Evolutionary conservation across 2,113 vertebrate species (phyloP), one percentile per base, ranked within the genome.

Genomic region (Ammodramus savannarum): DNA sequence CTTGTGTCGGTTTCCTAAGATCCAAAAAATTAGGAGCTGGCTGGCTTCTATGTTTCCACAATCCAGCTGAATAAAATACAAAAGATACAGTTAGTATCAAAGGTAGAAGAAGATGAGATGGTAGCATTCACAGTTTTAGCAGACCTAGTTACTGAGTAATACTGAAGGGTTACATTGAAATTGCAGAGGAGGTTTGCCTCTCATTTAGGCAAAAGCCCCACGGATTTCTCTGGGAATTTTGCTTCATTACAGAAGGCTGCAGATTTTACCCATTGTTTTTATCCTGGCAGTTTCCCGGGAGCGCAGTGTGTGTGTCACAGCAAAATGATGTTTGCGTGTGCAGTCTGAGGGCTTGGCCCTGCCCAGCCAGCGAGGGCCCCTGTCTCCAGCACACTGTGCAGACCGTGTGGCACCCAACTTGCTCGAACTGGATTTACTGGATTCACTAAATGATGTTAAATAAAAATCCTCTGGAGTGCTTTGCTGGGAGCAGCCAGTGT

Each of bases 341-440:
- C 65, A 39, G 46, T 32, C 13, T 22, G 79, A 61, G 75, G 44
- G 31, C 52, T 77, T 54, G 51, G 67, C 58, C 65, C 59, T 80
- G 63, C 76, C 73, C 14, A 10, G 38, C 23, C 31, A 71, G 26
- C 7, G 1, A 78, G 21, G 9, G 44, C 52, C 55, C 58, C 19
- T 7, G 2, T 46, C 43, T 46, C 29, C 72, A 43, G n/a, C 26
- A 8, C 0, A 0, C 18, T 38, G 0, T 59, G 36, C 25, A 9
- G 66, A 73, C 49, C 55, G 43, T 1, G 20, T 26, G 81, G 31
- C 65, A n/a, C 39, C 31, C 34, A n/a, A 21, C 51, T 82, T 46
- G 43, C 44, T 38, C 34, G 16, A 52, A 51, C 34, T 69, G 61
- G 6, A 19, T 82, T 80, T 68, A 57, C 31, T 20, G 38, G 68